Evolutionary conservation across 37 sponge, comb jelly and placozoan genomes (phyloP).

Genomic region (Beroe ovata): DNA sequence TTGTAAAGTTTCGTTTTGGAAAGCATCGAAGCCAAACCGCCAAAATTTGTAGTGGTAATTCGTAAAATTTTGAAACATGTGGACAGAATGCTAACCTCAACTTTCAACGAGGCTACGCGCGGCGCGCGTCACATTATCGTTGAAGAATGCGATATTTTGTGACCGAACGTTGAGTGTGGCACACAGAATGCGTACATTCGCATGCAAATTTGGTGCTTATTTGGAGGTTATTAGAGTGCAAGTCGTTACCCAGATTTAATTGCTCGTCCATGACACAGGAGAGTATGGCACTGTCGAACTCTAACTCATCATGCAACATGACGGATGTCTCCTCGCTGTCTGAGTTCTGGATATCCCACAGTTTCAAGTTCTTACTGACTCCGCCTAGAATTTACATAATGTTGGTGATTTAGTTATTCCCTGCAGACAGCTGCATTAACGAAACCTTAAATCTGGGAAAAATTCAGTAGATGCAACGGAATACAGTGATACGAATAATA

Average conservation of each 20-base stretch:
- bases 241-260: constrained; percentile 71
- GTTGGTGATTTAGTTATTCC: too few species aligned
- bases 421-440: too few species aligned
- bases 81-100: constrained; percentile 47
- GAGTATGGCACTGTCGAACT: constrained; percentile 71
- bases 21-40: not conserved
- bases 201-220: not conserved
- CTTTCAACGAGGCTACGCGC: not conserved
- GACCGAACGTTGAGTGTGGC: constrained; percentile 21
- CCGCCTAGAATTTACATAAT: constrained; percentile 71
- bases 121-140: constrained; percentile 20
- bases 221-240: not conserved
- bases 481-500: too few species aligned
- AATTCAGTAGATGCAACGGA: too few species aligned
- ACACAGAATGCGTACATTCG: not conserved
- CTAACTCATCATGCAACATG: constrained; percentile 69
- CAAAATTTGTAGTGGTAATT: not conserved
- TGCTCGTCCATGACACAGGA: constrained; percentile 74
- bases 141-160: not conserved
- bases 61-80: constrained; percentile 23
- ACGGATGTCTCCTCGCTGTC: constrained; percentile 62
- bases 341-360: constrained; percentile 72
- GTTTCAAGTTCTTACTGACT: constrained; percentile 69
- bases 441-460: too few species aligned
- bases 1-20: too few species aligned